phyloP scores from a whole-genome alignment of 2,888 invertebrate genomes.

The Rhamnusium bicolor region DNA sequence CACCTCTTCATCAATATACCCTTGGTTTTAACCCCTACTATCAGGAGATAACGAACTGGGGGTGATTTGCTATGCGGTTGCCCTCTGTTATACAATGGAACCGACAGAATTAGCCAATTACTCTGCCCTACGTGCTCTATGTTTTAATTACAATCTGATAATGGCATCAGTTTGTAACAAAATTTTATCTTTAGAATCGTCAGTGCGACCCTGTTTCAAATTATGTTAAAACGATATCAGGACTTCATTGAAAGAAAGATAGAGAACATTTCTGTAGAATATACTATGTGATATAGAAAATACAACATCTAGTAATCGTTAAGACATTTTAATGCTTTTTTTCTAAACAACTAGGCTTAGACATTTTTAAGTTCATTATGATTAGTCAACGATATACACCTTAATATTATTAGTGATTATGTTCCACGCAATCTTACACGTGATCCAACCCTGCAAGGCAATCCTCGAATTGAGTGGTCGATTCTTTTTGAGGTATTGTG shows the following conservation, averaged over 20 bases:
- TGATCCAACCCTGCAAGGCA: no score
- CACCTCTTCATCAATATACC: not conserved
- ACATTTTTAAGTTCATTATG: no score
- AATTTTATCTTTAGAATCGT: conserved; percentile 51
- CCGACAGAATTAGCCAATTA: conserved; percentile 71
- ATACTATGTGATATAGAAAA: no score
- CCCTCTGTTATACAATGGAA: conserved; percentile 70
- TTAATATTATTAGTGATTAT: no score
- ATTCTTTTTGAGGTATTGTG: no score
- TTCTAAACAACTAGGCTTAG: no score
- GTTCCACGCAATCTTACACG: no score
- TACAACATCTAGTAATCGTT: no score
- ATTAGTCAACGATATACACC: no score
- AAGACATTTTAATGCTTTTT: no score
- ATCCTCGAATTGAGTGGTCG: no score
- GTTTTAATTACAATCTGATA: conserved; percentile 71
- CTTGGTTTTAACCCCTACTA: conserved; percentile 25
- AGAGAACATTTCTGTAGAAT: not conserved
- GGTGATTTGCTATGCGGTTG: conserved; percentile 71
- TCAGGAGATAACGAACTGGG: conserved; percentile 65
- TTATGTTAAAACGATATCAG: conserved; percentile 36
- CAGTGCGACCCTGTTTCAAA: conserved; percentile 30
- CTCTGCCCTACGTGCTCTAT: conserved; percentile 68
- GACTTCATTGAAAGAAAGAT: not conserved
- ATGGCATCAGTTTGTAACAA: conserved; percentile 61